Evolutionary conservation across 2,888 invertebrate genomes (phyloP), one percentile per base, ranked within the genome.

Genomic region (Keiferia lycopersicella): DNA sequence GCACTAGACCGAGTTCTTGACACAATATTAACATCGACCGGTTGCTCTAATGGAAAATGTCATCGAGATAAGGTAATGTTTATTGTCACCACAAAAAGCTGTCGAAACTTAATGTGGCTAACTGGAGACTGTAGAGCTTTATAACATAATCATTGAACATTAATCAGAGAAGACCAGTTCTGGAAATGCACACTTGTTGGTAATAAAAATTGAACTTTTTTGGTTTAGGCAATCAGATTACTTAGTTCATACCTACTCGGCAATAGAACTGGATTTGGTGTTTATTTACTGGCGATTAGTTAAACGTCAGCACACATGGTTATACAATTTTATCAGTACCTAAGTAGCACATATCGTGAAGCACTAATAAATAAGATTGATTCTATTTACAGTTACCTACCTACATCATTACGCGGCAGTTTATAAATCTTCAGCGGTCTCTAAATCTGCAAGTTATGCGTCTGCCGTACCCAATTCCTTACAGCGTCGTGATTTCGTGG

Each of bases 261-360:
- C 14, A 41, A 74, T 69, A 73, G 77, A 78, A 80, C 78, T 72
- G 78, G 79, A 79, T 81, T 45, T 80, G 79, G 75, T 66, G 69
- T 73, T 79, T 77, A 81, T 81, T 81, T 81, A 78, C 81, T 81
- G 73, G 75, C 72, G 79, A 81, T 82, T 80, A 78, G 77, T 72
- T 74, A 72, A 75, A 74, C 78, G 74, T 73, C 72, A 68, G 69
- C 72, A 69, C 71, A 20, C 48, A 26, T 48, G 18, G 18, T 12
- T 38, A 1, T 61, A 61, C 30, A 16, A 61, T 16, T 48, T 48
- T 26, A 61, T 61, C 45, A 16, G 14, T 16, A 26, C 22, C 10
- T 22, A 10, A 26, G 22, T 53, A 48, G 12, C 48, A 18, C 18
- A 48, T 7, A 1, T 18, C 18, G 10, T 6, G 16, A 50, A 20